Evolutionary conservation across 2,888 invertebrate genomes (phyloP).

Genomic region (Zeuzera pyrina): DNA sequence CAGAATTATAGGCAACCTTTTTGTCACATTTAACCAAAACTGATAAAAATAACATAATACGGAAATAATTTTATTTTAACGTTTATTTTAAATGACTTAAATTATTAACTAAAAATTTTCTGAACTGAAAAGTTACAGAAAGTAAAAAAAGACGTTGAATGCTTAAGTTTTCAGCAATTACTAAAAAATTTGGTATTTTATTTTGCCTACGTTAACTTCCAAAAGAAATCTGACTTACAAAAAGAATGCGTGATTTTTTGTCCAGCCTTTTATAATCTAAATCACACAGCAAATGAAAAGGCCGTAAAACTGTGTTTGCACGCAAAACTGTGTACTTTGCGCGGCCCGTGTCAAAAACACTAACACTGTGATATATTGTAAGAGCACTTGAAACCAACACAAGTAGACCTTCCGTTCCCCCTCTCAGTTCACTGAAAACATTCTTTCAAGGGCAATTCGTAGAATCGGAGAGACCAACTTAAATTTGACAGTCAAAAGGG

Average conservation of each 20-base stretch:
- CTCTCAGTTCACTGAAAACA: background rate
- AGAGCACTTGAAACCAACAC: slow-evolving; percentile 14
- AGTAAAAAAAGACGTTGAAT: too few species aligned
- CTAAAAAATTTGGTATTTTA: too few species aligned
- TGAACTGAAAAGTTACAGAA: too few species aligned
- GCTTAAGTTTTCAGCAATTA: too few species aligned
- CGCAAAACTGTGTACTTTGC: slow-evolving; percentile 23
- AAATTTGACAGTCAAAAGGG: slow-evolving; percentile 13
- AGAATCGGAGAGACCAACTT: slow-evolving; percentile 14
- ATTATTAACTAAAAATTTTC: too few species aligned
- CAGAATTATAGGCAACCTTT: too few species aligned
- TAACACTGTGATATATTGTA: slow-evolving; percentile 38
- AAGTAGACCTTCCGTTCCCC: slow-evolving; percentile 10
- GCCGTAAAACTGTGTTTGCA: slow-evolving; percentile 20
- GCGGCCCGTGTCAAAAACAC: slow-evolving; percentile 41
- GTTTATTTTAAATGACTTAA: too few species aligned
- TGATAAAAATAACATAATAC: too few species aligned
- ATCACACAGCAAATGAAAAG: slow-evolving; percentile 20
- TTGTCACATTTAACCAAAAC: too few species aligned
- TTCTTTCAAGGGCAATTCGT: slow-evolving; percentile 5
- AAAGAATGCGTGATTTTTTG: background rate
- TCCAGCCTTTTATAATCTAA: slow-evolving; percentile 14
- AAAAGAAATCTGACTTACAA: too few species aligned
- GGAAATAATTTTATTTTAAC: too few species aligned
- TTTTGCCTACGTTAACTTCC: too few species aligned